phyloP scores from a whole-genome alignment of 2,797 vertebrate genomes.

The Coregonus suidteri region DNA sequence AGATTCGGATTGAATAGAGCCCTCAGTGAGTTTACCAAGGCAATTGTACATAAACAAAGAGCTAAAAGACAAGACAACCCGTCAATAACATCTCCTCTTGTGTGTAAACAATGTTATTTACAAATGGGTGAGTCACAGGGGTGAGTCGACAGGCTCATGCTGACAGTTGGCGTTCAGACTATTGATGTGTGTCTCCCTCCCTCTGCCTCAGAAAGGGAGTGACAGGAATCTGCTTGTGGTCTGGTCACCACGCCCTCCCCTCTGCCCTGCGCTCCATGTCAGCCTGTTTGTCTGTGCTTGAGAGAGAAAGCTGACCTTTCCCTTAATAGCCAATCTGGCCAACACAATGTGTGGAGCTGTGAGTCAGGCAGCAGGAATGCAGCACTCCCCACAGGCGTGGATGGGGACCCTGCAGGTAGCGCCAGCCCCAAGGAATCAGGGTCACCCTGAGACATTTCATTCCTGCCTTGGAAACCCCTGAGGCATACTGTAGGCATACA shows the following conservation, averaged over 20 bases:
- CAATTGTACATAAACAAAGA: not conserved
- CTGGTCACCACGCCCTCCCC: not conserved
- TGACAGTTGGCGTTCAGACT: conserved; percentile 37
- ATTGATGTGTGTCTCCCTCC: conserved; percentile 27
- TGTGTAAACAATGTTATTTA: conserved; percentile 42
- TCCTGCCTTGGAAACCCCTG: conserved; percentile 5
- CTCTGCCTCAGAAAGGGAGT: conserved; percentile 3
- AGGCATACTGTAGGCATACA: not conserved
- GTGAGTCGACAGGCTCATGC: conserved; percentile 43
- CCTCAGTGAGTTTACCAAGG: not conserved
- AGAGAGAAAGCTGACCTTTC: conserved; percentile 2
- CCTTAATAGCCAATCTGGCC: not conserved
- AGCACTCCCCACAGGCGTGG: not conserved
- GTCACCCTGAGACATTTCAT: conserved; percentile 44
- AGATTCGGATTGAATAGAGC: too few species aligned
- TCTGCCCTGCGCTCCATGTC: not conserved
- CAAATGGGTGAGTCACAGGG: conserved; percentile 47
- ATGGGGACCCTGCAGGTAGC: not conserved
- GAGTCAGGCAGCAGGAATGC: conserved; percentile 2
- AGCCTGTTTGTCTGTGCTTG: conserved; percentile 17
- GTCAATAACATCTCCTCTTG: conserved; percentile 23
- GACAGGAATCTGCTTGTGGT: not conserved
- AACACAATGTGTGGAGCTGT: not conserved
- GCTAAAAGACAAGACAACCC: conserved; percentile 4
- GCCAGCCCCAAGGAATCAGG: conserved; percentile 29